A percentile compares a stretch with the other conserved stretches of the same genome.
Evolutionary conservation across 2,888 invertebrate species (phyloP).

Genomic region (Sisyra nigra): DNA sequence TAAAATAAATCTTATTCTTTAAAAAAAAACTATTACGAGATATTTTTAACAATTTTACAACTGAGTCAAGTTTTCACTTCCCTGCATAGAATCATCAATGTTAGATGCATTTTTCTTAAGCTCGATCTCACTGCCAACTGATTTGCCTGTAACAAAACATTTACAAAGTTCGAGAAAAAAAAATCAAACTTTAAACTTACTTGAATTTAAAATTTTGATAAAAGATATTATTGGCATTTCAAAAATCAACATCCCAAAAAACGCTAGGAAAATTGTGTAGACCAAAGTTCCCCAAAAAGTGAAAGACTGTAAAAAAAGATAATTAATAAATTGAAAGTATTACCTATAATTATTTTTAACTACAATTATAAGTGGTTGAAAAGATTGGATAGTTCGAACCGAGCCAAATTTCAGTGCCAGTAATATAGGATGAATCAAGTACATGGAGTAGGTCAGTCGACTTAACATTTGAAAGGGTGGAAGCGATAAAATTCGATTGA

Average conservation of each 20-base stretch:
- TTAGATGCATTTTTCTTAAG: too few relatives aligned
- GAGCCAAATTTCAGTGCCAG: constrained; percentile 10
- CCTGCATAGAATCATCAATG: too few relatives aligned
- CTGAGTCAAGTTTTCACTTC: background rate
- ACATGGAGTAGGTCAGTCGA: constrained; percentile 31
- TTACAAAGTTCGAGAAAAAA: too few relatives aligned
- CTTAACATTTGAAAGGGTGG: constrained; percentile 29
- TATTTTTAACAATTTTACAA: background rate
- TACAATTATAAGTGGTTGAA: constrained; percentile 15
- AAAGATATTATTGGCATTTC: constrained; percentile 26
- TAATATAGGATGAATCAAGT: constrained; percentile 27
- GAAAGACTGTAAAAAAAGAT: constrained; percentile 17
- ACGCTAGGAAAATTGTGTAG: constrained; percentile 21
- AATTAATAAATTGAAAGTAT: constrained; percentile 2
- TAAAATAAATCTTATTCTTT: too few relatives aligned
- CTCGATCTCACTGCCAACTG: too few relatives aligned
- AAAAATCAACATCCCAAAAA: constrained; percentile 24
- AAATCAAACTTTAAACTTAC: too few relatives aligned
- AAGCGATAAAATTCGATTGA: constrained; percentile 30
- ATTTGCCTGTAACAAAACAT: too few relatives aligned
- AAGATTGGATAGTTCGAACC: constrained; percentile 11
- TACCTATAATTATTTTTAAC: constrained; percentile 6
- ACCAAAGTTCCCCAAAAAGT: constrained; percentile 26
- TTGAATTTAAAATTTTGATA: constrained; percentile 16
- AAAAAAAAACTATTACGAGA: too few relatives aligned